Conservation (phyloP, 2,888 invertebrate species). For the Byasa hedistus region DNA sequence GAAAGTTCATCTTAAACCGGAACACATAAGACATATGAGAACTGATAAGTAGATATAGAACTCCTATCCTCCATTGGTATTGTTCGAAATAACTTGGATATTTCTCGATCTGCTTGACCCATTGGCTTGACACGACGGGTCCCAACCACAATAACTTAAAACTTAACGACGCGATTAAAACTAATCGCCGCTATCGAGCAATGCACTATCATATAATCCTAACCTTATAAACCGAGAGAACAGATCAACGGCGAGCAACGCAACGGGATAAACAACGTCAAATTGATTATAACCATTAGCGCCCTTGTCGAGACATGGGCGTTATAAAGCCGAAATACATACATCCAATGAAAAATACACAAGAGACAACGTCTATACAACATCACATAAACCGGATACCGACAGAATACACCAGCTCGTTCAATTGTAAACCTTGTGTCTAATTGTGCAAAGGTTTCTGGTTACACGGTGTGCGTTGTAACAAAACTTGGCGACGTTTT, state of each 20-base stretch:
- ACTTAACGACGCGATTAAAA: conserved; percentile 7
- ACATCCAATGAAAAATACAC: conserved; percentile 65
- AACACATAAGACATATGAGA: no score
- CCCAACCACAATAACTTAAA: no score
- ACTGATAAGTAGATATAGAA: no score
- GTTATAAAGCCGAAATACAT: conserved; percentile 65
- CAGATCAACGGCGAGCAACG: conserved; percentile 8
- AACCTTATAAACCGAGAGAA: conserved; percentile 20
- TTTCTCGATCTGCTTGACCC: no score
- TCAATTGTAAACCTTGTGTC: conserved; percentile 33
- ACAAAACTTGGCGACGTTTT: conserved; percentile 36
- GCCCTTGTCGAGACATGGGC: conserved; percentile 66
- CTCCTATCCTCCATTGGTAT: no score
- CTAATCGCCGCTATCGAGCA: conserved; percentile 24
- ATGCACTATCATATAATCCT: conserved; percentile 22
- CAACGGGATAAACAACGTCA: conserved; percentile 47
- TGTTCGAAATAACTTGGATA: no score
- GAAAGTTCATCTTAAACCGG: no score
- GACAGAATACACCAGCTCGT: not conserved
- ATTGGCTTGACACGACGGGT: no score
- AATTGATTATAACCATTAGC: conserved; percentile 75
- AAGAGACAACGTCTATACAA: conserved; percentile 60
- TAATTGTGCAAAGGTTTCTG: conserved; percentile 23
- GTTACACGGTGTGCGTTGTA: not conserved
- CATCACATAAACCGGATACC: conserved; percentile 36